Evolutionary conservation across 2,113 vertebrate genomes (phyloP).

Genomic region (Zosterops pallidus): DNA sequence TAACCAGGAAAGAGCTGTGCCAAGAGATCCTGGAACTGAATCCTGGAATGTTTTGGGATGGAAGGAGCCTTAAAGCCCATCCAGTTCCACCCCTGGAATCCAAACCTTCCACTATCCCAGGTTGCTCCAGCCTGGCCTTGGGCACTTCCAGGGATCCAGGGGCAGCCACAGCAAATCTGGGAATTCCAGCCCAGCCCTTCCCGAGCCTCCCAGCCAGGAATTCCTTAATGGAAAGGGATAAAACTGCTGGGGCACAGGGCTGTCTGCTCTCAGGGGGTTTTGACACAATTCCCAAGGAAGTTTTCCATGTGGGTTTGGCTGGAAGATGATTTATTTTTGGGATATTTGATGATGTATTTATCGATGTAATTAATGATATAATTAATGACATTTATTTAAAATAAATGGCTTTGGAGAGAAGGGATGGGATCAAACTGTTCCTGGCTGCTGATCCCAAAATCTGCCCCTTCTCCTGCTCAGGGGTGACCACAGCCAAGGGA

Average conservation of each 20-base stretch:
- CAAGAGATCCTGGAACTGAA: neutral
- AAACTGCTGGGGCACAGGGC: neutral
- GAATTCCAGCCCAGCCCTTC: too few species aligned
- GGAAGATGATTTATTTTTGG: rapidly evolving
- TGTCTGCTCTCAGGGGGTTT: too few species aligned
- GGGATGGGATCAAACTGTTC: rapidly evolving
- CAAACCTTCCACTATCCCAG: neutral
- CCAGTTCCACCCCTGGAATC: neutral
- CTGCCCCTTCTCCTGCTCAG: neutral
- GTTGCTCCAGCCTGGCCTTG: too few species aligned
- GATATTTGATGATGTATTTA: rapidly evolving
- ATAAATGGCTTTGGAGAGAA: too few species aligned
- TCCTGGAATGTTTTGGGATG: neutral
- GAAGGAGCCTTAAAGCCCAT: neutral
- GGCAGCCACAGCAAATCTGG: too few species aligned
- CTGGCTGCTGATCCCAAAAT: neutral
- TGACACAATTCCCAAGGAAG: neutral
- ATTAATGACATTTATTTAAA: neutral
- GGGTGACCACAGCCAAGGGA: rapidly evolving
- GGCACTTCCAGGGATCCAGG: too few species aligned
- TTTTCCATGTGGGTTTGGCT: rapidly evolving
- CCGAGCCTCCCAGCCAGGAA: too few species aligned
- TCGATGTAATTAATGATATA: neutral
- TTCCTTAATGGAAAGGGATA: neutral
- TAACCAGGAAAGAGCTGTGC: neutral